A percentile compares a stretch with the other conserved stretches of the same genome.
Evolutionary conservation across 2,888 invertebrate species (phyloP).

Genomic region (Agrotis ipsilon): DNA sequence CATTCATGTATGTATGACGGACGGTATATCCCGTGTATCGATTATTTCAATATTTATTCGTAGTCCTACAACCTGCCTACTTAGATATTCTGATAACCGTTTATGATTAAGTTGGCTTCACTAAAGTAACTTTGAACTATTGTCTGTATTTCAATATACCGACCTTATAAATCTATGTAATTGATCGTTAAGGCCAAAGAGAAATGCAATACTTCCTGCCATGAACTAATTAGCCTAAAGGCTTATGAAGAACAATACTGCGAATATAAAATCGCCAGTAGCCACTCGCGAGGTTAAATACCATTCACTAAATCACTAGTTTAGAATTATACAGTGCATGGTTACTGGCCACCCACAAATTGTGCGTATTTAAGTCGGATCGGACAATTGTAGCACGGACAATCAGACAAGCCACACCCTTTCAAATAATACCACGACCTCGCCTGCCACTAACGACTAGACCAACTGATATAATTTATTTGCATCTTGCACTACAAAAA

Average conservation of each 20-base stretch:
- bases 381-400: slow-evolving; percentile 63
- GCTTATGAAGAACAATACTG: slow-evolving; percentile 51
- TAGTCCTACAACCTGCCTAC: neutral
- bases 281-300: slow-evolving; percentile 57
- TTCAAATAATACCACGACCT: slow-evolving; percentile 72
- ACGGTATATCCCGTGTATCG: no score
- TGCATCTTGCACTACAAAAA: slow-evolving; percentile 14
- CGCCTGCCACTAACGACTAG: slow-evolving; percentile 36
- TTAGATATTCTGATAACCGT: neutral
- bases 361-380: slow-evolving; percentile 57
- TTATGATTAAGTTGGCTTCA: neutral
- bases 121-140: neutral
- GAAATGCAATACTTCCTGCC: slow-evolving; percentile 52
- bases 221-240: slow-evolving; percentile 31
- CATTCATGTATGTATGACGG: no score
- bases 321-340: slow-evolving; percentile 60
- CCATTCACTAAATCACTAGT: slow-evolving; percentile 68
- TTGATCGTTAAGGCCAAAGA: slow-evolving; percentile 38
- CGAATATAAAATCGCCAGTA: slow-evolving; percentile 45
- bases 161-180: slow-evolving; percentile 23
- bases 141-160: slow-evolving; percentile 14
- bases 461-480: slow-evolving; percentile 15
- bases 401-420: slow-evolving; percentile 75
- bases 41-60: no score
- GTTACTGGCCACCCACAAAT: slow-evolving; percentile 59